Evolutionary conservation across 2,797 vertebrate genomes (phyloP).

Genomic region (Syngnathus rostellatus): DNA sequence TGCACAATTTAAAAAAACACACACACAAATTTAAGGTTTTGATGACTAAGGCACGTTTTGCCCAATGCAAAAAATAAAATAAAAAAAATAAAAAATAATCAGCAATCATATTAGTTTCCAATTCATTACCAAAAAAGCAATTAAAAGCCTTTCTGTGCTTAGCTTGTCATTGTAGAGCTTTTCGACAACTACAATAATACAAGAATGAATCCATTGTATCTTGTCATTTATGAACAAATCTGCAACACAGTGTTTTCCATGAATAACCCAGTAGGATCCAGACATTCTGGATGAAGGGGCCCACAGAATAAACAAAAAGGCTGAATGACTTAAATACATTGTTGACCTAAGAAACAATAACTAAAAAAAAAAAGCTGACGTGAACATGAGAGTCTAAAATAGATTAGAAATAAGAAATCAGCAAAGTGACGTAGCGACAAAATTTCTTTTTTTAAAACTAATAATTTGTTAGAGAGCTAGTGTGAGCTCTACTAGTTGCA

Average conservation of each 20-base stretch:
- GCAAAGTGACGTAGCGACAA: background rate
- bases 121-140: slow-evolving; percentile 21
- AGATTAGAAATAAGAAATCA: background rate
- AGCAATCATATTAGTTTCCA: slow-evolving; percentile 5
- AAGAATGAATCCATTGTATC: background rate
- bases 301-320: background rate
- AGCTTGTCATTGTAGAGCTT: background rate
- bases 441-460: background rate
- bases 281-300: background rate
- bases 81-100: slow-evolving; percentile 8
- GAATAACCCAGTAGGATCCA: background rate
- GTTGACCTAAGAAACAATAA: background rate
- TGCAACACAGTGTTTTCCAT: background rate
- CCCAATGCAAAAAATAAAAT: background rate
- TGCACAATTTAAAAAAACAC: slow-evolving; percentile 11
- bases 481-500: background rate
- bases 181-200: background rate
- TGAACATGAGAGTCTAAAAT: background rate
- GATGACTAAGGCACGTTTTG: slow-evolving; percentile 53
- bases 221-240: background rate
- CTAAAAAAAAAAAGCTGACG: background rate
- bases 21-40: background rate
- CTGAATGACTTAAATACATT: background rate
- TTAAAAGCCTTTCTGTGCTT: background rate
- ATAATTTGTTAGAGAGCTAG: background rate